phyloP scores from a whole-genome alignment of 2,797 vertebrate species.

The Mormyrops attenuatus region DNA sequence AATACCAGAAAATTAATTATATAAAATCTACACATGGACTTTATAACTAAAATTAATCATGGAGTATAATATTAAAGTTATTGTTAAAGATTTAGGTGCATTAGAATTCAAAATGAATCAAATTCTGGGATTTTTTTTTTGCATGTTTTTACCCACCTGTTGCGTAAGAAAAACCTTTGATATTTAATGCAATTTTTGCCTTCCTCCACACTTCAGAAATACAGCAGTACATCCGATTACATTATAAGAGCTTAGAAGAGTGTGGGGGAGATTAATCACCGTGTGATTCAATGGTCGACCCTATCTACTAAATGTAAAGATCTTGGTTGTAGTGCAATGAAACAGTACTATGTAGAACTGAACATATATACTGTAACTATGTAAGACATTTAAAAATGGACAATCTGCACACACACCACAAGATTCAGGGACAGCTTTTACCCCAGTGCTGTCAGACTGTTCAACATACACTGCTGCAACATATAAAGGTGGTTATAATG shows the following conservation, averaged over 20 bases:
- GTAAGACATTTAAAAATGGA: neutral
- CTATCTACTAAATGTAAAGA: neutral
- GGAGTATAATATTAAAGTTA: neutral
- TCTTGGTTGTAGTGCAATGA: neutral
- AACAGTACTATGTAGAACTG: neutral
- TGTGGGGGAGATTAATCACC: neutral
- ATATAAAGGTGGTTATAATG: neutral
- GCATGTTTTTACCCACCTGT: neutral
- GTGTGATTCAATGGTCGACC: neutral
- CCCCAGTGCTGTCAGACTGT: neutral
- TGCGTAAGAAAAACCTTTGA: neutral
- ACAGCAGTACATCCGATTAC: neutral
- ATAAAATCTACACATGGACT: conserved; percentile 1
- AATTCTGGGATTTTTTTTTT: neutral
- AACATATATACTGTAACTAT: neutral
- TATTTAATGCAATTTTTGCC: neutral
- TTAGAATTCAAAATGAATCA: neutral
- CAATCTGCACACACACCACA: neutral
- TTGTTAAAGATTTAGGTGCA: neutral
- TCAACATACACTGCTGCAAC: neutral
- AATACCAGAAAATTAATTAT: neutral
- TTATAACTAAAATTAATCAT: neutral
- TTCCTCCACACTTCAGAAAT: neutral
- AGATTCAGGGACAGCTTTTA: neutral
- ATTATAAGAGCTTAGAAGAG: neutral